Evolutionary conservation across 2,888 invertebrate genomes (phyloP), one percentile per base, ranked within the genome.

Genomic region (Microplitis manilae): DNA sequence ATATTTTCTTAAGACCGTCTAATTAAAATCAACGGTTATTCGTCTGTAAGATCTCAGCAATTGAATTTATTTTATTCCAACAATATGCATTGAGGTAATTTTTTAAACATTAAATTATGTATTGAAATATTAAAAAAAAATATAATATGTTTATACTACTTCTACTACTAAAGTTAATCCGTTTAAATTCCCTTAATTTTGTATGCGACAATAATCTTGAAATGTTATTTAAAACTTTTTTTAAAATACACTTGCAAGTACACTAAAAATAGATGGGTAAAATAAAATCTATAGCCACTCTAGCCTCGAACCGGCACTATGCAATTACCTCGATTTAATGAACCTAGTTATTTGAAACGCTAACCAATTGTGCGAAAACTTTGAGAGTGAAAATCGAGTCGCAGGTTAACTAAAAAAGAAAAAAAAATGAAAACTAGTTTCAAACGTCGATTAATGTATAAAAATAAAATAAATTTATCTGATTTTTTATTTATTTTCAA

Each of bases 301-400:
- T 13, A 50, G 13, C 13, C 13, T 50, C 50, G 13, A 50, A 50
- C 2, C 50, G 50, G 13, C 50, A 50, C 50, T 50, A 13, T 60
- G 71, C 39, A 62, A 72, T 72, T 72, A 72, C 60, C 39, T 20
- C 17, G 39, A 62, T 62, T 72, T 72, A 13, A 72, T 72, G 40
- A 40, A 72, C 17, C 40, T 6, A 59, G 62, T 62, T 62, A 72
- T 70, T 50, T 50, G 50, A 13, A 50, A 70, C 7, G n/a, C 40
- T 13, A 50, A 72, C 60, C 13, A 8, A 72, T 72, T 72, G 62
- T 62, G 39, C 9, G 40, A 5, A 72, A 62, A 72, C 71, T 70
- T 62, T 15, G 17, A 62, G 9, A 72, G 40, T 72, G 62, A 72
- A 72, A 61, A 62, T 30, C 30, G 30, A 2, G 4, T 30, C 30